Evolutionary conservation across 1,140 invertebrate species (phyloP), one percentile per base, ranked within the genome.

Genomic region (Gryllus bimaculatus): DNA sequence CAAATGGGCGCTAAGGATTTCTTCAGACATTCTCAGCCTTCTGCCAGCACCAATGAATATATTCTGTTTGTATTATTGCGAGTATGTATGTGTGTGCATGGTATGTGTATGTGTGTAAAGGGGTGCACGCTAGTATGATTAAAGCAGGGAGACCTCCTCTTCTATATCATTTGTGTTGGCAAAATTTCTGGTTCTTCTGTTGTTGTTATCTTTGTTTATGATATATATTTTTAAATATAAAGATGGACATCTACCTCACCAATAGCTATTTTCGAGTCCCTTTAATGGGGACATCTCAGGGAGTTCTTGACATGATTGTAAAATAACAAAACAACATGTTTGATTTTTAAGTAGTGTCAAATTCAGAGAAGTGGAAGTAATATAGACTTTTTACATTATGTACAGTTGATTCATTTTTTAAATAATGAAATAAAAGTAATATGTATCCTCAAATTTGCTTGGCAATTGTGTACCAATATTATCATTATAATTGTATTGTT

Each of bases 211-310:
- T 66, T 66, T 66, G 54, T 66, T 66, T 66, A 66, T 66, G 54
- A 66, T 66, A 66, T 66, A 66, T 66, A 66, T 66, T 66, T 66
- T 66, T 66, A 66, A 66, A 66, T 66, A 66, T 66, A 66, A 66
- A 66, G 54, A 66, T 13, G 54, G 54, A 66, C 54, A 66, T 66
- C 54, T 66, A 66, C 54, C 54, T 66, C 54, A 66, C 54, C 54
- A 66, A 66, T 66, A 66, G 54, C 54, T 66, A 66, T 66, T 66
- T 66, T 66, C 54, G 54, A 7, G 54, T 66, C 54, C 54, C 54
- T 66, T 66, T 66, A 66, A 66, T 10, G 54, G 54, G 54, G 18
- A 1, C 54, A 66, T 66, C 54, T 66, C 54, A 66, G 54, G 54
- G 54, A 66, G 54, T 66, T 66, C 54, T 66, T 66, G 54, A 66